Percentiles rank a stretch among this genome's conserved stretches.
Conservation (phyloP, 2,797 vertebrate genomes). For the Thripadectes ignobilis region DNA sequence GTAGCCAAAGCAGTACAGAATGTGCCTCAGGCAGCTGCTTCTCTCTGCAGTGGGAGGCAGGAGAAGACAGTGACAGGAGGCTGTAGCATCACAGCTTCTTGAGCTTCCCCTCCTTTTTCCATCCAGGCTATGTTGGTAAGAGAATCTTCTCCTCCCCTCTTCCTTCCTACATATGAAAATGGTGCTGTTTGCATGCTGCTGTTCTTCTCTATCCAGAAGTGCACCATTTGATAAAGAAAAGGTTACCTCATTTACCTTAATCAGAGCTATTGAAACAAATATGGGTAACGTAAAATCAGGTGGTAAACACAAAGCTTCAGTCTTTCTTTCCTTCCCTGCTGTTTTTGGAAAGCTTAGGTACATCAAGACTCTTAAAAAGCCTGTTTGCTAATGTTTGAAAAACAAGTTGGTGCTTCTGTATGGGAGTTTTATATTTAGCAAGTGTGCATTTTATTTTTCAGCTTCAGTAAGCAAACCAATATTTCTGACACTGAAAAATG, state of each 20-base stretch:
- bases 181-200: neutral
- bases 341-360: neutral
- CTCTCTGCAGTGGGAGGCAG: neutral
- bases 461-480: conserved; percentile 65
- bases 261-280: neutral
- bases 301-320: neutral
- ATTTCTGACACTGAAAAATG: conserved; percentile 71
- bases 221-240: neutral
- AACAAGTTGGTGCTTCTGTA: neutral
- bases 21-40: neutral
- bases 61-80: neutral
- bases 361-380: neutral
- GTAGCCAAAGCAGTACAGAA: neutral
- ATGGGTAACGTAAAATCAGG: neutral
- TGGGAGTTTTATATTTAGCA: conserved; percentile 18
- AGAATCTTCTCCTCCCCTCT: neutral
- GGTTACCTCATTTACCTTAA: neutral
- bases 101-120: neutral
- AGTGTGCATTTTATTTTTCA: conserved; percentile 60
- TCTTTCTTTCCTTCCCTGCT: neutral
- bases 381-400: neutral
- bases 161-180: neutral
- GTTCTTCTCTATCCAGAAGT: neutral
- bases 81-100: neutral
- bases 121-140: neutral